Evolutionary conservation across 2,113 vertebrate species (phyloP), one percentile per base, ranked within the genome.

Genomic region (Gallinago jamesoni): DNA sequence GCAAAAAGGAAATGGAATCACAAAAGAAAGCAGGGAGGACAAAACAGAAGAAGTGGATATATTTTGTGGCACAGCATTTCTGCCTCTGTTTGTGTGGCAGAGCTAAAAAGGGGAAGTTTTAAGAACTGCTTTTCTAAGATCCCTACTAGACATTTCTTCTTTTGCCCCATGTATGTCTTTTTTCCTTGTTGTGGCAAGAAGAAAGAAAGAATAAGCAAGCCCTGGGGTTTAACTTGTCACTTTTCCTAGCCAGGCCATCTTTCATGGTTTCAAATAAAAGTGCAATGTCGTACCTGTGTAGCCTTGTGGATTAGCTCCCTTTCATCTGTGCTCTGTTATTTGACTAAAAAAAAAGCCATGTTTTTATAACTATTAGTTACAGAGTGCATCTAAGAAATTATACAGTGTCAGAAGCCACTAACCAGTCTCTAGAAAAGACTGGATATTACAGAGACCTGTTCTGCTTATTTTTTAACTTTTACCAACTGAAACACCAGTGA

Each of bases 251-350:
- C 55, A 73, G 77, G 52, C 55, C 37, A 47, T 87, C 48, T 50
- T 89, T 86, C 64, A 48, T 69, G 52, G 13, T 33, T 93, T 96
- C 83, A 45, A 33, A 66, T 62, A 56, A 88, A 86, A 92, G 52
- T 64, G 56, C 43, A 67, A 12, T 76, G 68, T 28, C 53, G 14
- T 69, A n/a, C 37, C 16, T 68, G n/a, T 19, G 30, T 60, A 80
- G 67, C 48, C 66, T 68, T 57, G 31, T 79, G 64, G 50, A 50
- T 91, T 68, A 89, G 55, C 59, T 94, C 63, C 66, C 47, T 82
- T 94, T 93, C 89, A 78, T 73, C 75, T 92, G 41, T 52, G 30
- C 77, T 67, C 19, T 62, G 24, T 82, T 91, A 85, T 97, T 93
- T 95, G 52, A 55, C 39, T 37, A 69, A 83, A 77, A 64, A 8